Base-by-base conservation (phyloP, 2,888 invertebrate genomes). In the Sympetrum striolatum region DNA sequence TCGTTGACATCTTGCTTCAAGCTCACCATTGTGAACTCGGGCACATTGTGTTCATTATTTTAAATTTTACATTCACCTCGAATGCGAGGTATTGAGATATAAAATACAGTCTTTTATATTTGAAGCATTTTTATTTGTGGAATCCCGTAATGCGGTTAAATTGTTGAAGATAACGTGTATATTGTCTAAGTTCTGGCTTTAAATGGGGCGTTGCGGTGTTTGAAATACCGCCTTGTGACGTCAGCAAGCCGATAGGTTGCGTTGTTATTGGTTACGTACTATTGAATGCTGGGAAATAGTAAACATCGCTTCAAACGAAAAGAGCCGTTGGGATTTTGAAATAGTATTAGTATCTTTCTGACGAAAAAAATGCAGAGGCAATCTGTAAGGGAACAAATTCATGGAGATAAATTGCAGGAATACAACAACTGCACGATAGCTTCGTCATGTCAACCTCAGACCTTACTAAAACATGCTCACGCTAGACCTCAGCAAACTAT, bases 1-100 rank as follows among this genome's bases (percentile, higher is more conserved):
- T 60, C 86, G 86, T 86, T 86, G 86, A 86, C 31, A 86, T 86
- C 60, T 86, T 86, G 64, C 86, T 86, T 60, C 86, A 86, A 86
- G 86, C 39, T 60, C 86, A 86, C 86, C 25, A 60, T 64, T 60
- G 86, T 86, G 86, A 86, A 86, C 86, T 60, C 86, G 37, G 58
- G 58, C 86, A 86, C 58, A 60, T 58, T 86, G 86, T 86, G 86
- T 60, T 86, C 86, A 86, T 86, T 86, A 60, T 60, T 86, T 86
- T 58, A 64, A 86, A 60, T 60, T 60, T 60, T 60, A 37, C 86
- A 86, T 86, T 64, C 60, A 37, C 86, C 64, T 60, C 86, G 64
- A 37, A 64, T 86, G 60, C 60, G 86, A 86, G 53, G 14, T 37
- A 86, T 35, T 86, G 60, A 86, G 86, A 86, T 86, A 60, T 58